Evolutionary conservation across 2,113 vertebrate species (phyloP).

Genomic region (Zapus hudsonius): DNA sequence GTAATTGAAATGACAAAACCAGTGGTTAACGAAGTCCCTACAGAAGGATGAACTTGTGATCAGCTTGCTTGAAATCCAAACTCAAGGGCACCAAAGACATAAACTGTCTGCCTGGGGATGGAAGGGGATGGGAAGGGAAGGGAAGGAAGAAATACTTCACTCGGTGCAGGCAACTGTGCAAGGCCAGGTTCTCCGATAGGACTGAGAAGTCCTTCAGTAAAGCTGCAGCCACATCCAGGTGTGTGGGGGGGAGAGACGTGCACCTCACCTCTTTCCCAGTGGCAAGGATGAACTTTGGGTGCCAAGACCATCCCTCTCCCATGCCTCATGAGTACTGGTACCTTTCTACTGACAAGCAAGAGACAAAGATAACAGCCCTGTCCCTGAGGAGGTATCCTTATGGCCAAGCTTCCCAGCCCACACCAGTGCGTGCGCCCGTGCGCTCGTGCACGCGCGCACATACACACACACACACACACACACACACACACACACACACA

Average conservation of each 20-base stretch:
- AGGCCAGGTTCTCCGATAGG: neutral
- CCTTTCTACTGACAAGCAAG: neutral
- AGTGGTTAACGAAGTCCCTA: constrained; percentile 70
- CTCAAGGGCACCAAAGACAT: constrained; percentile 58
- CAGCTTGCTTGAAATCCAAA: constrained; percentile 57
- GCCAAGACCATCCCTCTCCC: neutral
- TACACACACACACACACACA: neutral
- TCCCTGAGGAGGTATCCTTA: neutral
- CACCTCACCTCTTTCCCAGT: neutral
- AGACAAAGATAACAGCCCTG: neutral
- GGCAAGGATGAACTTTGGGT: neutral
- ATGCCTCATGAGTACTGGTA: neutral
- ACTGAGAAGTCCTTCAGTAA: neutral
- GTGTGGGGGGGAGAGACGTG: accelerated
- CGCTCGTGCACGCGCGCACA: too few relatives aligned
- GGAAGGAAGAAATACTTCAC: neutral
- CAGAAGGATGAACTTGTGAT: constrained; percentile 59
- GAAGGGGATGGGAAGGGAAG: neutral
- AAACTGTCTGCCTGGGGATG: constrained; percentile 33
- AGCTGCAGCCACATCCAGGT: neutral
- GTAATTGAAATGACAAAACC: constrained; percentile 65
- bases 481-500: neutral
- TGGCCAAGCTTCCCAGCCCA: neutral
- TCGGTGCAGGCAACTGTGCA: neutral
- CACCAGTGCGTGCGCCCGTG: too few relatives aligned